A percentile compares a stretch with the other conserved stretches of the same genome.
Evolutionary conservation across 2,113 vertebrate species (phyloP).

Genomic region (Globicephala melas): DNA sequence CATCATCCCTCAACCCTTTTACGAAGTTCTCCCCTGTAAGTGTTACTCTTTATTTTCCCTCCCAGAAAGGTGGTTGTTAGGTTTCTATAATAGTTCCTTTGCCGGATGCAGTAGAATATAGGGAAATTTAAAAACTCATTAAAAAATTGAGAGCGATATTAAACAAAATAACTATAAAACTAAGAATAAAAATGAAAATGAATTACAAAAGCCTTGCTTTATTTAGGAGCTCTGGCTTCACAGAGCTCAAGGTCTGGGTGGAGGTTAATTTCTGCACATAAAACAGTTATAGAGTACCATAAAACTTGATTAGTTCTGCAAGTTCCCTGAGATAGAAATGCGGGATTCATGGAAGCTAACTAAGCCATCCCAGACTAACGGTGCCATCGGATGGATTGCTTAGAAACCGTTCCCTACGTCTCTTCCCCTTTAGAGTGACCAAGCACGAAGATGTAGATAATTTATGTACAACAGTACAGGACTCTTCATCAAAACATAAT

Average conservation of each 20-base stretch:
- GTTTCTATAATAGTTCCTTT: background rate
- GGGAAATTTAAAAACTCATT: background rate
- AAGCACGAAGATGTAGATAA: background rate
- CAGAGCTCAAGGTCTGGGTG: background rate
- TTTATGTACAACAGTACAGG: background rate
- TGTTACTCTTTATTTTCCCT: background rate
- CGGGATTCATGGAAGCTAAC: background rate
- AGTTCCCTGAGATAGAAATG: background rate
- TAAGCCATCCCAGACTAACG: too few species aligned
- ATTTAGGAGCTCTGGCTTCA: background rate
- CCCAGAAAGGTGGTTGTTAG: background rate
- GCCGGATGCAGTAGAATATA: background rate
- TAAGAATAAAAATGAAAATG: background rate
- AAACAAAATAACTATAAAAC: background rate
- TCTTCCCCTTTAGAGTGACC: background rate
- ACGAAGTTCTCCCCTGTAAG: background rate
- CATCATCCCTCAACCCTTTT: background rate
- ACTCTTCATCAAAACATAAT: background rate
- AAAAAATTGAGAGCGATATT: background rate
- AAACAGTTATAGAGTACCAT: background rate
- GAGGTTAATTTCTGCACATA: background rate
- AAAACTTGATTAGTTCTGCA: background rate
- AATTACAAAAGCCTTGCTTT: background rate
- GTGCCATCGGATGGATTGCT: background rate
- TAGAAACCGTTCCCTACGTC: background rate